A percentile compares a stretch with the other conserved stretches of the same genome.
These are phyloP conservation scores for Cephalopachus bancanus DNA, from an alignment of 2,797 vertebrate genomes.

Conservation along the genomic window DNA sequence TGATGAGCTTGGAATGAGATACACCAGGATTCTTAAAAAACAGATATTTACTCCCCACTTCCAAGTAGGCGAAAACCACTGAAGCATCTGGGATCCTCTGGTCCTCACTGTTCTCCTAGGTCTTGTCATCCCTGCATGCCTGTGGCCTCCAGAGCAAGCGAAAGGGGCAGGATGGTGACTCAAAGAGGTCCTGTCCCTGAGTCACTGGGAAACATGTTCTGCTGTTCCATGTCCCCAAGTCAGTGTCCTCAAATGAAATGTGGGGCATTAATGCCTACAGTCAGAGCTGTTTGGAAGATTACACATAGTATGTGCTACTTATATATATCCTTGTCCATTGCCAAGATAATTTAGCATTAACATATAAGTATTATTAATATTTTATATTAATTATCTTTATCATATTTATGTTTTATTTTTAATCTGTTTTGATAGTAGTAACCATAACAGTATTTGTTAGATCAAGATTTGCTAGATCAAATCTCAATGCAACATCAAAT, in stretches of 20 bases:
- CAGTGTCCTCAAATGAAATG: not conserved
- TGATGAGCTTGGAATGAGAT: not conserved
- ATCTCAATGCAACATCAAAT: not conserved
- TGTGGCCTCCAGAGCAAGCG: not conserved
- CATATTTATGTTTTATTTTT: not conserved
- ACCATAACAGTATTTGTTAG: not conserved
- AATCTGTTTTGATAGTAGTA: not conserved
- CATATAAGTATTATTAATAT: too few relatives aligned
- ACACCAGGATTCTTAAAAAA: not conserved
- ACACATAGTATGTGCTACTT: too few relatives aligned
- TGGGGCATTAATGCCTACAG: not conserved
- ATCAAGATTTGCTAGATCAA: not conserved
- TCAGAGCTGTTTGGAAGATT: not conserved
- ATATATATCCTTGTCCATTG: not conserved
- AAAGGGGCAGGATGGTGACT: too few relatives aligned
- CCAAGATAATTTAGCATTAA: not conserved
- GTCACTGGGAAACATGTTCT: rapidly evolving
- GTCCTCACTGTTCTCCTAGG: not conserved
- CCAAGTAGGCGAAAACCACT: not conserved
- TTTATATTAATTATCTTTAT: too few relatives aligned
- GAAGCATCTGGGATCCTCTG: rapidly evolving
- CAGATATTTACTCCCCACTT: not conserved
- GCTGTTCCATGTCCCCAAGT: rapidly evolving
- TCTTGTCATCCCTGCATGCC: not conserved
- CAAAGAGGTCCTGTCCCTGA: not conserved